A percentile compares a stretch with the other conserved stretches of the same genome.
phyloP scores from a whole-genome alignment of 2,888 invertebrate species.

The Caenorhabditis sp. region DNA sequence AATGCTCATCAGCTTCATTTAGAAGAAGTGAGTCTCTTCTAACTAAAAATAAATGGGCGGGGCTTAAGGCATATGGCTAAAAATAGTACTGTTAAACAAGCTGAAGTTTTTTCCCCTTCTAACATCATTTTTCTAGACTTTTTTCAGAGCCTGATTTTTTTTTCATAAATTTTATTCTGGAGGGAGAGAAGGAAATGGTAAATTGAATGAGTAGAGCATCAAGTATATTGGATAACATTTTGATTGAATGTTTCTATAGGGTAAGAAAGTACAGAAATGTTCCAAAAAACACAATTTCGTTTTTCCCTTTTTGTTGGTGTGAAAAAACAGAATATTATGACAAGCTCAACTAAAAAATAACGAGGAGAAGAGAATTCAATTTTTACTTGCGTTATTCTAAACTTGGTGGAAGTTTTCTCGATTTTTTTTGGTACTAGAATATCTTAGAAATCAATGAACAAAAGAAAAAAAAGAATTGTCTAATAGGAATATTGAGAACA shows the following conservation, averaged over 20 bases:
- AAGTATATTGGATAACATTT: too few species aligned
- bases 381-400: neutral
- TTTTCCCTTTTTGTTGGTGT: neutral
- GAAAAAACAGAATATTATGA: constrained; percentile 1
- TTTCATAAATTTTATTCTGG: too few species aligned
- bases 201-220: too few species aligned
- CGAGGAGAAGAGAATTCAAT: neutral
- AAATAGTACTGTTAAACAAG: neutral
- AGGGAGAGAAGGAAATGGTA: too few species aligned
- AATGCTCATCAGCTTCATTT: constrained; percentile 1
- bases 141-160: neutral
- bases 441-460: too few species aligned
- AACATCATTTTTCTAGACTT: neutral
- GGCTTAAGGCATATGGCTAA: neutral
- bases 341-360: neutral
- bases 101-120: neutral
- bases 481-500: too few species aligned
- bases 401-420: neutral
- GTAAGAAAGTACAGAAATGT: neutral
- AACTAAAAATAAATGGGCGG: neutral
- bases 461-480: too few species aligned
- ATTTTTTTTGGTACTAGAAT: too few species aligned
- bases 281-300: neutral
- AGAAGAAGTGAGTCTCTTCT: neutral
- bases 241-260: too few species aligned